Conservation (phyloP, 53 echinoderm and acorn worm species). For the Crossaster papposus region DNA sequence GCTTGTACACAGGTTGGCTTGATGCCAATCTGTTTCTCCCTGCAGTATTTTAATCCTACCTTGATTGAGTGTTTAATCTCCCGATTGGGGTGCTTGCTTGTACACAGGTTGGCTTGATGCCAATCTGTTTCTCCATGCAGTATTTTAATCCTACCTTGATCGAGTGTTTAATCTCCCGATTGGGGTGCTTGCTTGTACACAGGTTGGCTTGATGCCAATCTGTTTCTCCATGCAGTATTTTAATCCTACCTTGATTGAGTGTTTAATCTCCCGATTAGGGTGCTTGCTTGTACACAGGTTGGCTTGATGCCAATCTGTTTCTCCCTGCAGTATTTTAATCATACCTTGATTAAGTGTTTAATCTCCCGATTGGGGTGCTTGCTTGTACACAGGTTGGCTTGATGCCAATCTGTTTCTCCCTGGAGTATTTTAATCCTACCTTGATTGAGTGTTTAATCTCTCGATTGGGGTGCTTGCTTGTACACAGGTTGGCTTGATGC, state of each 20-base stretch:
- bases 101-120: constrained; percentile 84
- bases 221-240: constrained; percentile 73
- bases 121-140: constrained; percentile 79
- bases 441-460: constrained; percentile 86
- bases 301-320: constrained; percentile 85
- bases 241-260: no score
- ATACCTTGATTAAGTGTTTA: constrained; percentile 81
- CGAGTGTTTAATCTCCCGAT: constrained; percentile 83
- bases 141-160: no score
- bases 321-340: constrained; percentile 78
- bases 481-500: constrained; percentile 84
- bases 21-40: constrained; percentile 89
- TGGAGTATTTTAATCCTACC: constrained; percentile 79
- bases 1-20: constrained; percentile 76
- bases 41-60: constrained; percentile 79
- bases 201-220: constrained; percentile 84
- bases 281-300: constrained; percentile 85
- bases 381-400: constrained; percentile 76
- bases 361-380: constrained; percentile 82
- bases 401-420: constrained; percentile 89
- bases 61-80: constrained; percentile 86
- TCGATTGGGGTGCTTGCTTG: constrained; percentile 77
- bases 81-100: constrained; percentile 77
- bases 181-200: constrained; percentile 84
- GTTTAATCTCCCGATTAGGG: constrained; percentile 81